Percentiles rank a stretch among this genome's conserved stretches.
Evolutionary conservation across 1,140 invertebrate species (phyloP).

Genomic region (Dolichoris vasculosae): DNA sequence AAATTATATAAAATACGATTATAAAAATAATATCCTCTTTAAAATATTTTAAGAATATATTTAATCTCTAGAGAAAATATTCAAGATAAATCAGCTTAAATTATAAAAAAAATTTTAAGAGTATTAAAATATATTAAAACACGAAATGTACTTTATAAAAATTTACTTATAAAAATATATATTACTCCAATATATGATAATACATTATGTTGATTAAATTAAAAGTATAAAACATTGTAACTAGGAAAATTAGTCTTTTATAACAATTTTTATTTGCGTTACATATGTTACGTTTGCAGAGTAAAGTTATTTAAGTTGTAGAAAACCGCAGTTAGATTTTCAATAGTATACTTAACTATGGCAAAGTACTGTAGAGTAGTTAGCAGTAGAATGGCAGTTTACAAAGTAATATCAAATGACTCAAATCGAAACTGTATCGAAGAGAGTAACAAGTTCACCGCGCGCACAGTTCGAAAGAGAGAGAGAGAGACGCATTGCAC

Average conservation of each 20-base stretch:
- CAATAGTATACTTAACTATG: not conserved
- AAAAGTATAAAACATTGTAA: no score
- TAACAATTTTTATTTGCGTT: not conserved
- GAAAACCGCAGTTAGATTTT: not conserved
- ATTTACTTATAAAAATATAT: no score
- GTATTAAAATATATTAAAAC: not conserved
- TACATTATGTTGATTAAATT: no score
- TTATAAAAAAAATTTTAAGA: not conserved
- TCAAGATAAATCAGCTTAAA: not conserved
- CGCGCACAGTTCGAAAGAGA: not conserved
- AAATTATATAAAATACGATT: not conserved
- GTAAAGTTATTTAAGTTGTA: not conserved
- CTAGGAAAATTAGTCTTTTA: no score
- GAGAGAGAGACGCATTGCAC: not conserved
- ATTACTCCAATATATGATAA: no score
- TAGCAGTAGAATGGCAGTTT: not conserved
- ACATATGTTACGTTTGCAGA: no score
- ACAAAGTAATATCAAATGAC: slow-evolving; percentile 16
- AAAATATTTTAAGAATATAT: not conserved
- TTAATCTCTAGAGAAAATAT: not conserved
- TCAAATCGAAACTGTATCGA: not conserved
- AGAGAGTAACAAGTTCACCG: not conserved
- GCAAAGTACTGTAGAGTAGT: not conserved
- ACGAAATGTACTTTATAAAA: no score
- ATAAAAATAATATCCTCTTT: not conserved